phyloP scores from a whole-genome alignment of 2,888 invertebrate species.

The Coelogynopora nodosa region DNA sequence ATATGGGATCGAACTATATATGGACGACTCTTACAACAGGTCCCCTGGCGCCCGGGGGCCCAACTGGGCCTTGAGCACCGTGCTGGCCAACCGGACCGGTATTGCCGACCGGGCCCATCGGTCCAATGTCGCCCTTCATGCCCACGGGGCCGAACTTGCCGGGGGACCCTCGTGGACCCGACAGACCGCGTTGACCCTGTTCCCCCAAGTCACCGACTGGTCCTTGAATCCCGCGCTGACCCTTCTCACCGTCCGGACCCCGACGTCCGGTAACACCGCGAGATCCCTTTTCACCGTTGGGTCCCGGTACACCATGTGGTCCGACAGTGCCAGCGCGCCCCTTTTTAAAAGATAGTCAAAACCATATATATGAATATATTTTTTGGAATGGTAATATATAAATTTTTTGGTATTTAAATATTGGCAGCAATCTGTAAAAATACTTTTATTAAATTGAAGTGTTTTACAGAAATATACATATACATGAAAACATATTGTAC shows the following conservation, averaged over 20 bases:
- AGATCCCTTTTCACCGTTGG: constrained; percentile 49
- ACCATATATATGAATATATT: too few relatives aligned
- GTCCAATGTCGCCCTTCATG: constrained; percentile 39
- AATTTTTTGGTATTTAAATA: too few relatives aligned
- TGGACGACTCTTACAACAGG: not conserved
- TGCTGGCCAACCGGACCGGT: constrained; percentile 38
- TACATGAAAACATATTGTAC: too few relatives aligned
- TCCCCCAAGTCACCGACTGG: constrained; percentile 38
- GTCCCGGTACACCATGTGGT: constrained; percentile 13
- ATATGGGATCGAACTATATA: too few relatives aligned
- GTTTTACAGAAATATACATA: too few relatives aligned
- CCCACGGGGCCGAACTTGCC: constrained; percentile 36
- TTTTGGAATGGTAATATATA: too few relatives aligned
- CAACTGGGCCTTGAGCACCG: not conserved
- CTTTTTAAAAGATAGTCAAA: not conserved
- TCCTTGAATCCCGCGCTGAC: constrained; percentile 38
- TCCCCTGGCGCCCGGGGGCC: constrained; percentile 2
- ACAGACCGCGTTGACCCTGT: constrained; percentile 24
- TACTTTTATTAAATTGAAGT: too few relatives aligned
- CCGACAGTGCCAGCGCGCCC: constrained; percentile 54
- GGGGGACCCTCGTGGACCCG: constrained; percentile 10
- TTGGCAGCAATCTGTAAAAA: too few relatives aligned
- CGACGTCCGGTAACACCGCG: constrained; percentile 37
- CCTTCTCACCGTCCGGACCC: constrained; percentile 36
- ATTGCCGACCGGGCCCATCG: constrained; percentile 25